Evolutionary conservation across 1,140 invertebrate species (phyloP), one percentile per base, ranked within the genome.

Genomic region (Drosophila sucinea): DNA sequence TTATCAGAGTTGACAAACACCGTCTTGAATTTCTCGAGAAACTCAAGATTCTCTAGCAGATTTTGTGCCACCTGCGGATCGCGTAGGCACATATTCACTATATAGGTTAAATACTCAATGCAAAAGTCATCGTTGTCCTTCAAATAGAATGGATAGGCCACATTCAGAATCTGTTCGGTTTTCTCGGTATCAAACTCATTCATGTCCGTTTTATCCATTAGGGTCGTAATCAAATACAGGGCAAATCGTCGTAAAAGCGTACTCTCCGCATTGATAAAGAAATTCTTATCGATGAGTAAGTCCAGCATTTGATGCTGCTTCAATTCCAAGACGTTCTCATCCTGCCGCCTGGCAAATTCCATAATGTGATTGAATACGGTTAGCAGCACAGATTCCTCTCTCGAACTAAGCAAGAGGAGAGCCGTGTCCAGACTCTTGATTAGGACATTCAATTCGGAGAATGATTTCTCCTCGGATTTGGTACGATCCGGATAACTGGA

Each of bases 81-180:
- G 4, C 74, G 70, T 10, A 89, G 44, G 30, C 83, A 91, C 55
- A 89, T 73, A 10, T 90, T 89, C 0, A 91, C n/a, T 3, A 90
- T 76, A 4, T 80, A 90, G 0, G 81, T 79, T 23, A 91, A 30
- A 25, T 91, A 91, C 40, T 91, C 90, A 23, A 85, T 63, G 60
- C 86, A 84, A 57, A 91, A 90, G 32, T 90, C 86, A 54, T 91
- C 90, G 4, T 23, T 32, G 38, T 91, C 90, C 27, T 72, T 38
- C 10, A 71, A 1, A 70, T 86, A 91, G 27, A 56, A 90, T 0
- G 17, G 60, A 17, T 70, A 71, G 2, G 69, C 58, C 40, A 77
- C 29, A 0, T 77, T 70, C 6, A 91, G 55, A 11, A 91, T 68
- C 41, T 65, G 32, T 1, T 57, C 17, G 2, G 69, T 64, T 41